These are phyloP conservation scores for Palythoa caribaeorum DNA, from an alignment of 92 coral and sea anemone species.

Conservation along the genomic window DNA sequence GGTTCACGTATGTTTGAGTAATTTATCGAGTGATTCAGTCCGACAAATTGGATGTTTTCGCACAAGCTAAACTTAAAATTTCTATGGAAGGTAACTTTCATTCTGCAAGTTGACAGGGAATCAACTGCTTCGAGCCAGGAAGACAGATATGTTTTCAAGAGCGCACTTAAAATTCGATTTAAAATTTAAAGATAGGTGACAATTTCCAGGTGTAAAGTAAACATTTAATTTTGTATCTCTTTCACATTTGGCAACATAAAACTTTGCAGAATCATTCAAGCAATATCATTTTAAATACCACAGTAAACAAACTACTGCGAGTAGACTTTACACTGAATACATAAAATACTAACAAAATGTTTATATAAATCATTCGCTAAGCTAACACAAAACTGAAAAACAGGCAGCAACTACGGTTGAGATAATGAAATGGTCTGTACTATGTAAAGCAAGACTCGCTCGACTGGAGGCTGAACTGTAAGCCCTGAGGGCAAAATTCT, in stretches of 20 bases:
- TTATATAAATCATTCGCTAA: background rate
- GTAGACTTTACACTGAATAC: background rate
- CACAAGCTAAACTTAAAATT: background rate
- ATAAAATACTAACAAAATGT: background rate
- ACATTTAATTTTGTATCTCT: conserved; percentile 4
- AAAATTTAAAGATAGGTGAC: conserved; percentile 23
- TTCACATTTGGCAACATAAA: conserved; percentile 24
- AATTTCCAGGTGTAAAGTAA: conserved; percentile 7
- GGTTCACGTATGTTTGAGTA: background rate
- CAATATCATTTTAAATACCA: background rate
- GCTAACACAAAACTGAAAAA: background rate
- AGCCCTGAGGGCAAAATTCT: conserved; percentile 36
- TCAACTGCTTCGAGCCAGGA: background rate
- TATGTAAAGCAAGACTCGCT: background rate
- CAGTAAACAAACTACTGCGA: background rate
- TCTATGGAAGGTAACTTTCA: background rate
- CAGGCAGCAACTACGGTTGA: conserved; percentile 1
- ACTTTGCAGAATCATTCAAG: background rate
- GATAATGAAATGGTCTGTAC: background rate
- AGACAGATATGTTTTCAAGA: background rate
- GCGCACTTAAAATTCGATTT: conserved; percentile 18
- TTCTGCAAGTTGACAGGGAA: background rate
- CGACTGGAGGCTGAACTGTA: background rate
- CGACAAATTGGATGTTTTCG: background rate
- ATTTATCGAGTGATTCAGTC: background rate